A percentile compares a stretch with the other conserved stretches of the same genome.
These are phyloP conservation scores for Bergia puertoricense DNA, from an alignment of 92 coral and sea anemone genomes.

Conservation along the genomic window DNA sequence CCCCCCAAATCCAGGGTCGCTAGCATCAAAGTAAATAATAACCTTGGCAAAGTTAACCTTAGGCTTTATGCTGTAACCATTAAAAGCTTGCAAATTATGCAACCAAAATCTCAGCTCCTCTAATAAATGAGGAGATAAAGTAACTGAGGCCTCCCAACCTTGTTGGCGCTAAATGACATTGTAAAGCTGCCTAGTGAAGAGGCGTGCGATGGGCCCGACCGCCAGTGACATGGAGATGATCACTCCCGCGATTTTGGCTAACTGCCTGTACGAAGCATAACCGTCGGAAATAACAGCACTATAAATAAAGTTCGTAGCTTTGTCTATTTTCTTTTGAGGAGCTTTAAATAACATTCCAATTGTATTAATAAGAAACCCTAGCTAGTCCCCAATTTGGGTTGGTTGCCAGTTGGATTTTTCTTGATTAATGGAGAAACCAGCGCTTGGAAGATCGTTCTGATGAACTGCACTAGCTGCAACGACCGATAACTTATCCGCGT, in stretches of 20 bases:
- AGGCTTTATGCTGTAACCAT: too few species aligned
- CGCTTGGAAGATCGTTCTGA: constrained; percentile 11
- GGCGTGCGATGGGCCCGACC: too few species aligned
- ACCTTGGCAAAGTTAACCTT: too few species aligned
- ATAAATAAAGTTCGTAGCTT: constrained; percentile 11
- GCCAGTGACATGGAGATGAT: constrained; percentile 36
- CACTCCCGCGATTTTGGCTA: constrained; percentile 36
- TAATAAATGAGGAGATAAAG: too few species aligned
- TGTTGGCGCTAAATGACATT: too few species aligned
- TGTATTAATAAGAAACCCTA: constrained; percentile 47
- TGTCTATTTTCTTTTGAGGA: constrained; percentile 9
- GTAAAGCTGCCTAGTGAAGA: too few species aligned
- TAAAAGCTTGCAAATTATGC: too few species aligned
- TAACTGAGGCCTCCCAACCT: too few species aligned
- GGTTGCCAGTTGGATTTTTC: constrained; percentile 49
- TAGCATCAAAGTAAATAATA: too few species aligned
- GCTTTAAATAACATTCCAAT: constrained; percentile 48
- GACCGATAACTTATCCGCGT: constrained; percentile 14
- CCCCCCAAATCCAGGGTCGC: too few species aligned
- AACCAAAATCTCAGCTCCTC: too few species aligned
- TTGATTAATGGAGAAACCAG: constrained; percentile 46
- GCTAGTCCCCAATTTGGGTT: constrained; percentile 48
- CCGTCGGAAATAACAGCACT: background rate
- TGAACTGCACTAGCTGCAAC: constrained; percentile 42
- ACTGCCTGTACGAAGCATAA: background rate